Percentiles rank a stretch among this genome's conserved stretches.
Conservation (phyloP, 1,140 invertebrate genomes). For the Holcopasites calliopsidis region DNA sequence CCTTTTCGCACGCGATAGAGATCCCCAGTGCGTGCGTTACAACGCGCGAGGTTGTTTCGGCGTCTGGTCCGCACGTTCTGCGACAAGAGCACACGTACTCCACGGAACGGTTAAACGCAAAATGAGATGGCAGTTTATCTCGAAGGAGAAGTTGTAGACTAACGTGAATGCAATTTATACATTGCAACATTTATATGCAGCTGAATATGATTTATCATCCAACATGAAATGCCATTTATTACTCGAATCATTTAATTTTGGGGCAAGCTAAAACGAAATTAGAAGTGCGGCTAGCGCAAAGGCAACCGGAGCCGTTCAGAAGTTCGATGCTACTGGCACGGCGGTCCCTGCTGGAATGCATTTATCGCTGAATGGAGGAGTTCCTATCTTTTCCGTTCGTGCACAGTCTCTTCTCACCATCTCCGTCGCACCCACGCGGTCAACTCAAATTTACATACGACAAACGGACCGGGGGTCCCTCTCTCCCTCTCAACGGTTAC, state of each 20-base stretch:
- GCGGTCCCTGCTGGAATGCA: constrained; percentile 57
- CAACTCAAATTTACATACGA: constrained; percentile 61
- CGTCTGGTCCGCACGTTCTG: background rate
- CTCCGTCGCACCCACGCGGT: constrained; percentile 39
- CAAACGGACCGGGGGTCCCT: constrained; percentile 30
- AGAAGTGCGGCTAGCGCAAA: background rate
- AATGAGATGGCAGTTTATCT: too few species aligned
- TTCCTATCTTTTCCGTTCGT: constrained; percentile 40
- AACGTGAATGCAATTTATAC: background rate
- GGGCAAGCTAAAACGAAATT: too few species aligned
- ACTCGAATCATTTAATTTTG: too few species aligned
- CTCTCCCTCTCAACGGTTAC: background rate
- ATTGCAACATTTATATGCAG: too few species aligned
- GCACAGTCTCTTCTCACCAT: constrained; percentile 20
- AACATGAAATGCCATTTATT: too few species aligned
- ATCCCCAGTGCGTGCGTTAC: constrained; percentile 42
- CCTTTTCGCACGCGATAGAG: constrained; percentile 57
- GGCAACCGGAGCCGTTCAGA: background rate
- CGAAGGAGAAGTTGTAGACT: background rate
- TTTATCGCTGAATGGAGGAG: constrained; percentile 62
- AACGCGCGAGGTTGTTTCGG: constrained; percentile 27
- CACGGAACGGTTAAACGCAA: background rate
- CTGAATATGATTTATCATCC: too few species aligned
- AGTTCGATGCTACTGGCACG: constrained; percentile 35
- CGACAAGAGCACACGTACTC: background rate